Evolutionary conservation across 2,888 invertebrate genomes (phyloP).

Genomic region (Tolmerus cingulatus): DNA sequence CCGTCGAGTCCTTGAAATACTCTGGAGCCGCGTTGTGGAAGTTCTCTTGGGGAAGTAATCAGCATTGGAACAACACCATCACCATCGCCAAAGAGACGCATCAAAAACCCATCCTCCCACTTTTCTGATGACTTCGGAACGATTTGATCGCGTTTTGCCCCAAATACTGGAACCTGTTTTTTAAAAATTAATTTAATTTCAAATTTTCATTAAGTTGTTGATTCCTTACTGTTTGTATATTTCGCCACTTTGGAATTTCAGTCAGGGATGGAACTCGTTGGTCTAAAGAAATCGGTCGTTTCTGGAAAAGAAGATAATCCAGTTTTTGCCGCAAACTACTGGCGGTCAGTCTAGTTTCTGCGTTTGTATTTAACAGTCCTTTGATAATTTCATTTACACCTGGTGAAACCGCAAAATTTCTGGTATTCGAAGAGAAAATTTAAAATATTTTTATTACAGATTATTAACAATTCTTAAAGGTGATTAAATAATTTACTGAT

Average conservation of each 20-base stretch:
- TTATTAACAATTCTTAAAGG: too few relatives aligned
- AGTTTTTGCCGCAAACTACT: constrained; percentile 65
- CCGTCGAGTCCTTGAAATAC: neutral
- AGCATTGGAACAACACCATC: constrained; percentile 15
- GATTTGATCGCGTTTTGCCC: neutral
- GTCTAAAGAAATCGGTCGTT: constrained; percentile 41
- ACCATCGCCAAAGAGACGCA: neutral
- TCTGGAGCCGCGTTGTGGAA: neutral
- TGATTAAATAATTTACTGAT: too few relatives aligned
- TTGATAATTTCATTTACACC: constrained; percentile 67
- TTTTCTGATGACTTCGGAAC: constrained; percentile 3
- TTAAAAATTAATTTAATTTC: neutral
- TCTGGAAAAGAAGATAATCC: constrained; percentile 44
- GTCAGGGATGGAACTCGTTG: constrained; percentile 57
- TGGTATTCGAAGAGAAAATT: neutral
- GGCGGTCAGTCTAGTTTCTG: constrained; percentile 72
- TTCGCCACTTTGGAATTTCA: neutral
- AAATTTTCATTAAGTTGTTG: neutral
- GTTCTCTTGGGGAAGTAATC: neutral
- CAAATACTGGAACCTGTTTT: neutral
- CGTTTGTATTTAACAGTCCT: constrained; percentile 73
- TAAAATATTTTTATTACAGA: neutral
- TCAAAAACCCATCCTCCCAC: neutral
- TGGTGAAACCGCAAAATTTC: constrained; percentile 34
- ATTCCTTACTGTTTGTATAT: neutral